Conservation (phyloP, 2,797 vertebrate species). For the Oceanodroma leucorhoa region DNA sequence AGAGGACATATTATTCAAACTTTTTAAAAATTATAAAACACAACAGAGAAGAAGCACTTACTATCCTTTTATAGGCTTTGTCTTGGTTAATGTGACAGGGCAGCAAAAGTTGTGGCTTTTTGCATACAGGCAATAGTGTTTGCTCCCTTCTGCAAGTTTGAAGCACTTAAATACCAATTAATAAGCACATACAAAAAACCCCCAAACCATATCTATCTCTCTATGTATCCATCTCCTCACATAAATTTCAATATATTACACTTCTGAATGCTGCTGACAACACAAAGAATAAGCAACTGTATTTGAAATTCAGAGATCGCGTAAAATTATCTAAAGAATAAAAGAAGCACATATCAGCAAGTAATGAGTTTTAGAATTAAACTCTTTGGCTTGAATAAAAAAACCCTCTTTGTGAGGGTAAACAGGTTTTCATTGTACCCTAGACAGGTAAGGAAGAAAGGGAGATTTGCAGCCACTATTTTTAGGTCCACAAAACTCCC, state of each 20-base stretch:
- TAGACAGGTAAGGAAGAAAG: not conserved
- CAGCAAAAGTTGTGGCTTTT: not conserved
- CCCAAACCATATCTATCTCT: not conserved
- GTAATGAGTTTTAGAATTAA: not conserved
- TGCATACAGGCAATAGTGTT: not conserved
- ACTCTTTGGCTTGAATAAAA: not conserved
- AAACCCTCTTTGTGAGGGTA: not conserved
- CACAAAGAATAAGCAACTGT: not conserved
- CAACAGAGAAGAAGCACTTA: not conserved
- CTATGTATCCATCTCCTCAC: not conserved
- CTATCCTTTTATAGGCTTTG: not conserved
- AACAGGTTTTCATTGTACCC: not conserved
- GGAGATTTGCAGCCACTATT: not conserved
- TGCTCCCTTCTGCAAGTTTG: not conserved
- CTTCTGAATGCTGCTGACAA: not conserved
- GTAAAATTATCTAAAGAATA: not conserved
- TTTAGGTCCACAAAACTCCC: not conserved
- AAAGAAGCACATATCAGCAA: rapidly evolving
- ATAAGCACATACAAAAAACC: not conserved
- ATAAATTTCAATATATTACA: not conserved
- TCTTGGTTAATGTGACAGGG: not conserved
- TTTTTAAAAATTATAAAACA: not conserved
- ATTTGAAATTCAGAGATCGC: not conserved
- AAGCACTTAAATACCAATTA: not conserved
- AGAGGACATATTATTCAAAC: not conserved